Percentiles rank a stretch among this genome's conserved stretches.
These are phyloP conservation scores for Syrphus vitripennis DNA, from an alignment of 2,888 invertebrate genomes.

Conservation along the genomic window DNA sequence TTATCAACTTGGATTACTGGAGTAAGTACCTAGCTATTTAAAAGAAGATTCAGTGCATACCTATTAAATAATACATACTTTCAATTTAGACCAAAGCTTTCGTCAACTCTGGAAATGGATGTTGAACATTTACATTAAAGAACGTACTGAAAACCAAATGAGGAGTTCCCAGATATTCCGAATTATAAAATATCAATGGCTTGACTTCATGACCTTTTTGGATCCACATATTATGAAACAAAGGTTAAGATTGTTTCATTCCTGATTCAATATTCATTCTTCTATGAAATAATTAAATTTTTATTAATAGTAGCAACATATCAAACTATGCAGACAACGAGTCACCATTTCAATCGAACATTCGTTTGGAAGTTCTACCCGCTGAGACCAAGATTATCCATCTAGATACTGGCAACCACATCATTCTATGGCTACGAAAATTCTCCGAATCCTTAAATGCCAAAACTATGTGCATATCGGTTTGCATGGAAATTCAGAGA, in stretches of 20 bases:
- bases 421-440: slow-evolving; percentile 5
- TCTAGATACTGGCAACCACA: background rate
- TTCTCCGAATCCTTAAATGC: background rate
- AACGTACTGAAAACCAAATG: background rate
- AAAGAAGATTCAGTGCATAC: background rate
- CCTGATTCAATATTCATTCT: background rate
- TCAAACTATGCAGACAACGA: background rate
- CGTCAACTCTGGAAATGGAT: slow-evolving; percentile 22
- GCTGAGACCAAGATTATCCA: background rate
- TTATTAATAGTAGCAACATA: background rate
- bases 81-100: background rate
- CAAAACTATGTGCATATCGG: background rate
- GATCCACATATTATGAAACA: background rate
- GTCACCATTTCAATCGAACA: background rate
- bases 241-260: background rate
- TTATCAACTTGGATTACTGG: slow-evolving; percentile 7
- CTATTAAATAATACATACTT: background rate
- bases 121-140: background rate
- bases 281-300: background rate
- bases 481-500: slow-evolving; percentile 19
- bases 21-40: background rate
- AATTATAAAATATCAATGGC: background rate
- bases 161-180: background rate
- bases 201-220: slow-evolving; percentile 1
- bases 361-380: background rate